Conservation (phyloP, 2,113 vertebrate species). For the Lipotes vexillifer region DNA sequence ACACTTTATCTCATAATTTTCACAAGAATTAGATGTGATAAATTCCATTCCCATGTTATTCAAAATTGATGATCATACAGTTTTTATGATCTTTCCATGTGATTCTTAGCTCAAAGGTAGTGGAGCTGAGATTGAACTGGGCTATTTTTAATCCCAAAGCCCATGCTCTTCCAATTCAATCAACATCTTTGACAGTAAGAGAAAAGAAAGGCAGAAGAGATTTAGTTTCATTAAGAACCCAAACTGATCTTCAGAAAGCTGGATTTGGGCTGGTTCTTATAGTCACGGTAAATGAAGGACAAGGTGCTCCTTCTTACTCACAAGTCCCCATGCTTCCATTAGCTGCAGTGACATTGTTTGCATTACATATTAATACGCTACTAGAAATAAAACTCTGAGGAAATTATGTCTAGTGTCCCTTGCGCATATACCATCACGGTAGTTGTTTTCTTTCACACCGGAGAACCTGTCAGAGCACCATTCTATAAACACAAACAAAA, state of each 20-base stretch:
- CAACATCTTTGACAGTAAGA: neutral
- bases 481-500: neutral
- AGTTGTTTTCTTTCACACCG: neutral
- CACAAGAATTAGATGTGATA: neutral
- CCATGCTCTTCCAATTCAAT: neutral
- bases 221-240: neutral
- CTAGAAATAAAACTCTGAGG: neutral
- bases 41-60: neutral
- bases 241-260: neutral
- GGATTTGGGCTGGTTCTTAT: neutral
- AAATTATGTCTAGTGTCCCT: neutral
- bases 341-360: neutral
- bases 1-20: neutral
- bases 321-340: neutral
- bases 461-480: neutral
- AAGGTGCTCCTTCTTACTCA: neutral
- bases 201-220: neutral
- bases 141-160: neutral
- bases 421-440: neutral
- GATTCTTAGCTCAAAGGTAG: neutral
- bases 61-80: neutral
- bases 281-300: neutral
- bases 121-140: neutral
- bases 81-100: neutral
- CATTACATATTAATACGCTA: neutral